Evolutionary conservation across 2,888 invertebrate species (phyloP).

Genomic region (Leptinotarsa rubiginosa): DNA sequence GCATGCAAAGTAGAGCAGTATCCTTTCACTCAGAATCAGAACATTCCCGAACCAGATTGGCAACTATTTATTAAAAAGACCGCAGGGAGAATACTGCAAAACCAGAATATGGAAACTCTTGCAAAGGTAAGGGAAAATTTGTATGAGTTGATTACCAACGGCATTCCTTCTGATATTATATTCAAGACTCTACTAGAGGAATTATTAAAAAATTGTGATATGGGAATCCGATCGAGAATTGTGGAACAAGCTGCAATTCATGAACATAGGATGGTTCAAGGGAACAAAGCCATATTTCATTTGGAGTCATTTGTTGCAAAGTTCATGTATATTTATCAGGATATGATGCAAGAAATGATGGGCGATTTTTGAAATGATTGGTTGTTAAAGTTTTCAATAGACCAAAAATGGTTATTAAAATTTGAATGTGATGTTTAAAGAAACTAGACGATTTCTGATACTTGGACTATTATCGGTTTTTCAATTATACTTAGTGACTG

Average conservation of each 20-base stretch:
- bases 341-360: constrained; percentile 44
- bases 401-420: no score
- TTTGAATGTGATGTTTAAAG: no score
- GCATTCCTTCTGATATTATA: constrained; percentile 92
- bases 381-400: background rate
- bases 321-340: constrained; percentile 77
- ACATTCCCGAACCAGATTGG: constrained; percentile 93
- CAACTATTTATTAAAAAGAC: constrained; percentile 88
- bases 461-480: no score
- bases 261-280: constrained; percentile 92
- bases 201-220: constrained; percentile 89
- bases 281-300: constrained; percentile 95
- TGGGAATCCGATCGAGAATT: constrained; percentile 86
- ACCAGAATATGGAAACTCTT: constrained; percentile 88
- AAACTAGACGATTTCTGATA: no score
- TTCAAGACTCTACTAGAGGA: constrained; percentile 88
- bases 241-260: constrained; percentile 88
- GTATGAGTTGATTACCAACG: constrained; percentile 94
- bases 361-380: constrained; percentile 33
- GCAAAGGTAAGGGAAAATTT: constrained; percentile 87
- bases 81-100: constrained; percentile 71
- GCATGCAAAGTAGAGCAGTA: constrained; percentile 93
- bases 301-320: constrained; percentile 96
- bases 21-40: constrained; percentile 82
- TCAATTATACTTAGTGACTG: no score